Percentiles rank a stretch among this genome's conserved stretches.
phyloP scores from a whole-genome alignment of 1,140 invertebrate genomes.

The Nasonia longicornis region DNA sequence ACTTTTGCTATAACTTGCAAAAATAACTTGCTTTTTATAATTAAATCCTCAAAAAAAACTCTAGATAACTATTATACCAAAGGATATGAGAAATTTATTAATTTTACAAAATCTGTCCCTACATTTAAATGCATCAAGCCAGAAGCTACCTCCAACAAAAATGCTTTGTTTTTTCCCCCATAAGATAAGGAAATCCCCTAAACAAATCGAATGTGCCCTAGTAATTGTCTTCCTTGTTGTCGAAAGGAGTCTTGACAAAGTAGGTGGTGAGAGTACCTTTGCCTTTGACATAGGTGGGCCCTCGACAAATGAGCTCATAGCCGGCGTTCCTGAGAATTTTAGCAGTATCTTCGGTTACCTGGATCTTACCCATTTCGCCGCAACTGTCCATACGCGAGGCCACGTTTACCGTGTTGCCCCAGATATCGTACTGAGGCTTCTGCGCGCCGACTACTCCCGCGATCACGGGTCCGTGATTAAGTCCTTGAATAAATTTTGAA shows the following conservation, averaged over 20 bases:
- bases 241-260: conserved; percentile 86
- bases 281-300: conserved; percentile 92
- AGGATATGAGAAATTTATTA: neutral
- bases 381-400: conserved; percentile 96
- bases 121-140: neutral
- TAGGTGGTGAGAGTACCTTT: conserved; percentile 94
- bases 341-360: conserved; percentile 91
- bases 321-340: conserved; percentile 86
- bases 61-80: neutral
- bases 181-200: neutral
- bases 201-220: neutral
- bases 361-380: conserved; percentile 87
- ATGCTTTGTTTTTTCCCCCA: neutral
- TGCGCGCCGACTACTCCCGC: conserved; percentile 94
- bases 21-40: neutral
- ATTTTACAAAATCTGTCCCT: neutral
- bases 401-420: conserved; percentile 98
- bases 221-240: conserved; percentile 59
- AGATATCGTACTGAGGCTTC: conserved; percentile 98
- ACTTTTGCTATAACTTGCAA: neutral
- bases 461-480: conserved; percentile 95
- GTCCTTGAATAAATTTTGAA: conserved; percentile 71
- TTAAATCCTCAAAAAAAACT: neutral
- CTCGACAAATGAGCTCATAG: conserved; percentile 88
- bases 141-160: neutral